Base-by-base conservation (phyloP, 64 coral and sea anemone genomes). In the Pocillopora verrucosa region DNA sequence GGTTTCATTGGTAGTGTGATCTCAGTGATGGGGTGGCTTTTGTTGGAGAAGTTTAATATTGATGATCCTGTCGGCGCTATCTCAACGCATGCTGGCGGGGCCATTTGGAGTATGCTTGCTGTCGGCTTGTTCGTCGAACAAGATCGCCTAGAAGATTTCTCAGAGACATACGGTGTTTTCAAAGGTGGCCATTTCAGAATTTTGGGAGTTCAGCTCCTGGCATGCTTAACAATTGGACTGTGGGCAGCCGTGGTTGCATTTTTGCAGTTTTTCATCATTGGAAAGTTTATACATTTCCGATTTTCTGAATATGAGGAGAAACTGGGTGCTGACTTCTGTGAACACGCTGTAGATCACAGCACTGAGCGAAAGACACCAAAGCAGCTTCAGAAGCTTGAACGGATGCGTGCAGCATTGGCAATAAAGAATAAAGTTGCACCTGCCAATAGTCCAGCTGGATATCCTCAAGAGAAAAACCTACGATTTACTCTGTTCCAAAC, bases 91-190 rank as follows among this genome's bases (percentile, higher is more conserved):
- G 90, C 90, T 2, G 94, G 94, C 4, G 90, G 78, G 9, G 75
- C 94, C 19, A 77, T 95, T 11, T 95, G 94, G 94, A 74, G 90
- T 24, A 95, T 95, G 94, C 56, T 95, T n/a, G 94, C 94, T 58
- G 94, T 95, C 19, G 94, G 89, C 24, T 87, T 95, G 78, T 95
- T 95, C 51, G 94, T 95, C 16, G 94, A 95, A 20, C 80, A 75
- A 11, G 94, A 95, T 36, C 67, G 86, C 1, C 61, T 95, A 0
- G 94, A 95, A 74, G 58, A 80, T 17, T 95, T 95, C 81, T 95
- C 94, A 30, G 65, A 91, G 35, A 70, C 90, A 34, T 95, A 95
- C 60, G 94, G 94, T 9, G 90, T 89, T 11, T 82, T 95, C n/a
- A 95, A 95, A 82, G 94, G 94, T 41, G 94, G 94, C 9, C 65